A percentile compares a stretch with the other conserved stretches of the same genome.
phyloP scores from a whole-genome alignment of 2,797 vertebrate species.

The Pseudocheirus occidentalis region DNA sequence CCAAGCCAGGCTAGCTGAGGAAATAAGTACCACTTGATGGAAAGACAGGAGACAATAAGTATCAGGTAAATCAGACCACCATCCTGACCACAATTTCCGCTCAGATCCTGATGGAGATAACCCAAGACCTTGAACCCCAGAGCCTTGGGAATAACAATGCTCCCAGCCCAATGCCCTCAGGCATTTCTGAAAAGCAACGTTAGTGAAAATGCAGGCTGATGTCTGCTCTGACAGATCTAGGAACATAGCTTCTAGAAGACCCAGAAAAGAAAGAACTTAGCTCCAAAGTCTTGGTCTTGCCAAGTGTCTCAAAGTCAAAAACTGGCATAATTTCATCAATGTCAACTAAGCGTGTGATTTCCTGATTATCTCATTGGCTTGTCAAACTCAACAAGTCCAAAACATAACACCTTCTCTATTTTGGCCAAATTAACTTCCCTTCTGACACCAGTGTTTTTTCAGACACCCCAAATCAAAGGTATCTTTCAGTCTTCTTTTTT shows the following conservation, averaged over 20 bases:
- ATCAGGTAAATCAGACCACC: not conserved
- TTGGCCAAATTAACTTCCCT: not conserved
- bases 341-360: not conserved
- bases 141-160: not conserved
- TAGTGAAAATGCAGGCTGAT: too few relatives aligned
- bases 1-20: not conserved
- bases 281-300: not conserved
- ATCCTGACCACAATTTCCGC: not conserved
- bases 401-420: not conserved
- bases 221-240: not conserved
- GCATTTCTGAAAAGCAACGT: not conserved
- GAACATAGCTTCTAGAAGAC: not conserved
- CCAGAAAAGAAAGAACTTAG: not conserved
- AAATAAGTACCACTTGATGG: not conserved
- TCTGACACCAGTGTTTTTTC: not conserved
- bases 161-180: not conserved
- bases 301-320: not conserved
- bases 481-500: not conserved
- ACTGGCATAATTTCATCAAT: not conserved
- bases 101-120: not conserved
- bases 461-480: not conserved
- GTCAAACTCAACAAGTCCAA: not conserved
- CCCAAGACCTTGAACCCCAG: not conserved
- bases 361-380: not conserved
- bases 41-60: not conserved